A percentile compares a stretch with the other conserved stretches of the same genome.
phyloP scores from a whole-genome alignment of 2,888 invertebrate genomes.

The Sphaerophoria rueppellii region DNA sequence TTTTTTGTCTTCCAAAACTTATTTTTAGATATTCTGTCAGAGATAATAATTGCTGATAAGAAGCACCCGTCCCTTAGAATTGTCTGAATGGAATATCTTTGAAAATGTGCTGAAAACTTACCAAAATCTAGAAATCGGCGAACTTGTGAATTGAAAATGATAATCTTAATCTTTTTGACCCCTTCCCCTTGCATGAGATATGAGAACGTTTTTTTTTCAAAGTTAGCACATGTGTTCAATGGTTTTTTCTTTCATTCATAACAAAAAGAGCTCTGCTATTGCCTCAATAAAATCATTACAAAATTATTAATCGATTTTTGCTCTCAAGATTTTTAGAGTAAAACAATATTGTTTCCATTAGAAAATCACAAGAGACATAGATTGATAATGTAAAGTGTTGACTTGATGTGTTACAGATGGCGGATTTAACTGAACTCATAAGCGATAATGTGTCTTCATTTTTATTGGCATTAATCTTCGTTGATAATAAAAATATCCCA shows the following conservation, averaged over 20 bases:
- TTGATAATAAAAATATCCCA: too few relatives aligned
- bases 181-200: slow-evolving; percentile 32
- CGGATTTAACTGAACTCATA: slow-evolving; percentile 16
- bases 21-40: slow-evolving; percentile 65
- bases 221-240: too few relatives aligned
- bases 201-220: not conserved
- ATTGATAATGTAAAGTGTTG: slow-evolving; percentile 47
- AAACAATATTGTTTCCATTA: too few relatives aligned
- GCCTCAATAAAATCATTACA: too few relatives aligned
- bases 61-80: slow-evolving; percentile 2
- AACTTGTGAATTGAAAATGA: slow-evolving; percentile 35
- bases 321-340: too few relatives aligned
- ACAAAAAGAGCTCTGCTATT: too few relatives aligned
- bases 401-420: slow-evolving; percentile 50
- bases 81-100: not conserved
- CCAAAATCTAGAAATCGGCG: not conserved
- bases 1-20: slow-evolving; percentile 37
- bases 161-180: slow-evolving; percentile 63
- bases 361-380: too few relatives aligned
- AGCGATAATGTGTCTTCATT: slow-evolving; percentile 31
- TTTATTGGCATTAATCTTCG: slow-evolving; percentile 9
- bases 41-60: slow-evolving; percentile 36
- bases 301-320: too few relatives aligned
- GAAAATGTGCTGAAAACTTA: not conserved
- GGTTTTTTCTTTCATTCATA: too few relatives aligned